These are phyloP conservation scores for Chromoteleia sp. DNA, from an alignment of 2,888 invertebrate species.

Conservation along the genomic window DNA sequence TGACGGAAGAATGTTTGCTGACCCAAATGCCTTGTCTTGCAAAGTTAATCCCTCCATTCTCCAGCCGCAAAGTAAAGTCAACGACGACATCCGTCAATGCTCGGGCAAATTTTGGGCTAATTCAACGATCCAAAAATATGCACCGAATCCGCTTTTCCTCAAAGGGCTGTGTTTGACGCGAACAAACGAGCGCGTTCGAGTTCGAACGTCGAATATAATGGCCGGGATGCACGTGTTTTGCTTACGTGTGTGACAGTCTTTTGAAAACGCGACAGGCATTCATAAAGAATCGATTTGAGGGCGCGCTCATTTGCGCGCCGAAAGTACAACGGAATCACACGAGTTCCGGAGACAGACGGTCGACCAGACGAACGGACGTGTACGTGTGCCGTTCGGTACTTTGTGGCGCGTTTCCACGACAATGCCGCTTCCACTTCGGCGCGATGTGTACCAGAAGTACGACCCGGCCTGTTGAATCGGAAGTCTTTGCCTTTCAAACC, in stretches of 20 bases:
- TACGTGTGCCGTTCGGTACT: constrained; percentile 29
- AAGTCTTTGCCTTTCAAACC: constrained; percentile 18
- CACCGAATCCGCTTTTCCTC: background rate
- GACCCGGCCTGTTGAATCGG: constrained; percentile 24
- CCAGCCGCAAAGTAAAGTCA: too few relatives aligned
- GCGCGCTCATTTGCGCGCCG: constrained; percentile 24
- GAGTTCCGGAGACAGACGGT: constrained; percentile 29
- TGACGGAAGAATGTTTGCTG: too few relatives aligned
- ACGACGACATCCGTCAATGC: too few relatives aligned
- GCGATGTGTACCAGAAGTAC: background rate
- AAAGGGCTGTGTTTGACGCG: background rate
- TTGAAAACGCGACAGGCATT: constrained; percentile 28
- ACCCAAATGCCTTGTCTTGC: too few relatives aligned
- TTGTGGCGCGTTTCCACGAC: constrained; percentile 20
- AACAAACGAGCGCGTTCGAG: background rate
- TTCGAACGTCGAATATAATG: constrained; percentile 11
- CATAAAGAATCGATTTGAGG: constrained; percentile 27
- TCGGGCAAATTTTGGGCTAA: too few relatives aligned
- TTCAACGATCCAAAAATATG: constrained; percentile 1
- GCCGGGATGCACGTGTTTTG: constrained; percentile 2
- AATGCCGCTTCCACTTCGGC: constrained; percentile 20
- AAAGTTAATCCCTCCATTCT: too few relatives aligned
- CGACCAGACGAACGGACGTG: constrained; percentile 21
- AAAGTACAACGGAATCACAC: constrained; percentile 30
- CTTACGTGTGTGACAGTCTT: constrained; percentile 5